Evolutionary conservation across 2,797 vertebrate genomes (phyloP).

Genomic region (Scyliorhinus canicula): DNA sequence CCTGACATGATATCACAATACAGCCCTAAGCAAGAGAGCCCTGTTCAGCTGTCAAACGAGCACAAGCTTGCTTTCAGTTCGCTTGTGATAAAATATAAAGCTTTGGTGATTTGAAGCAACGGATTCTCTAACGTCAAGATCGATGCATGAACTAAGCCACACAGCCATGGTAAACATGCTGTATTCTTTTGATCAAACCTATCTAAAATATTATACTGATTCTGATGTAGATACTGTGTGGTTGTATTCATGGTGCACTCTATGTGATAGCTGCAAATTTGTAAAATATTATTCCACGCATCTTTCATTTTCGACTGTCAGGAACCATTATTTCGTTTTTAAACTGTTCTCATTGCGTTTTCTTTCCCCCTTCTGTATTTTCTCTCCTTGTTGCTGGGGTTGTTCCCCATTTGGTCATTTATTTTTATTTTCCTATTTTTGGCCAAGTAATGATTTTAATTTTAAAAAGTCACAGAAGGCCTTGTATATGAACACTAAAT

Average conservation of each 20-base stretch:
- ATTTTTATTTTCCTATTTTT: not conserved
- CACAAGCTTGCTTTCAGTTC: not conserved
- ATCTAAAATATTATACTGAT: not conserved
- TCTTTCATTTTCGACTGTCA: not conserved
- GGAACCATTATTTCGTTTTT: not conserved
- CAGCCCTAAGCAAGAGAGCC: not conserved
- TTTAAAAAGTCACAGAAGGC: not conserved
- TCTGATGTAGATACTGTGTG: not conserved
- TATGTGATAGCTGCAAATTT: not conserved
- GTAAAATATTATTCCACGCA: not conserved
- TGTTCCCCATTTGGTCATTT: not conserved
- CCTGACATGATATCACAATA: not conserved
- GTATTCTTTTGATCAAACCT: not conserved
- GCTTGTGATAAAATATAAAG: not conserved
- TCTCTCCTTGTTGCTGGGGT: not conserved
- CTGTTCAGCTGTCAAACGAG: not conserved
- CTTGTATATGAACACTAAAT: not conserved
- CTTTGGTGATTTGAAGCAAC: slow-evolving; percentile 11
- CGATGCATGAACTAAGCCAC: not conserved
- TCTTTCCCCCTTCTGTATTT: not conserved
- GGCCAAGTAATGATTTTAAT: not conserved
- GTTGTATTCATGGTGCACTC: not conserved
- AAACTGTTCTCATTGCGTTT: not conserved
- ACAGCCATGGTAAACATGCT: not conserved
- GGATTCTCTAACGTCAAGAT: not conserved